Evolutionary conservation across 2,888 invertebrate species (phyloP), one percentile per base, ranked within the genome.

Genomic region (Leptogaster cylindrica): DNA sequence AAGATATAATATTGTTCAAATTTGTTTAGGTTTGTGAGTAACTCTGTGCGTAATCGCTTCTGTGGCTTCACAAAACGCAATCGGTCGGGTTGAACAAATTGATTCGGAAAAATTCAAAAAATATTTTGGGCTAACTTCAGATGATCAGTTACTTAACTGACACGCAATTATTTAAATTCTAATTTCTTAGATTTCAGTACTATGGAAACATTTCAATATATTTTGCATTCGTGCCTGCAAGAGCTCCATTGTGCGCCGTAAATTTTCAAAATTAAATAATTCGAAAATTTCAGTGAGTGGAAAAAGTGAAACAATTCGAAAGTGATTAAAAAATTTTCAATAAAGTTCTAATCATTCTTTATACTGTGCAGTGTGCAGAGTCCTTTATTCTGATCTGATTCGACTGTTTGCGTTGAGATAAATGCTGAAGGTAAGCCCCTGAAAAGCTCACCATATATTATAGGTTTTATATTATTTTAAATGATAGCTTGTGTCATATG

Each of bases 231-330:
- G 55, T 39, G 55, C 20, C n/a, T 12, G 39, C 23, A 55, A 12
- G 36, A 55, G 23, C 20, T 23, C n/a, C 23, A 23, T 39, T 6
- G 23, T 55, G 36, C 33, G 20, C 14, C 23, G 55, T 23, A 36
- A 12, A 23, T 20, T 18, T 36, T 55, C 20, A 39, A 10, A 36
- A 20, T 55, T 31, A 39, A 33, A 33, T 55, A 33, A n/a, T n/a
- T n/a, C 6, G 31, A 31, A 31, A 31, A 31, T 31, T 5, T 31
- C 6, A n/a, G n/a, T 31, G 10, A 7, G 10, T 31, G 10, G 10
- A 31, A 31, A 33, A 55, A 55, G 55, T 55, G 55, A 55, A 55
- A 46, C 25, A 46, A 31, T 36, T 39, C 31, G n/a, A 3, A 39
- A 52, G 52, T 52, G 52, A 31, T 31, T 12, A 12, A 20, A n/a